Conservation (phyloP, 2,888 invertebrate genomes). For the Trichogramma dendrolimi region DNA sequence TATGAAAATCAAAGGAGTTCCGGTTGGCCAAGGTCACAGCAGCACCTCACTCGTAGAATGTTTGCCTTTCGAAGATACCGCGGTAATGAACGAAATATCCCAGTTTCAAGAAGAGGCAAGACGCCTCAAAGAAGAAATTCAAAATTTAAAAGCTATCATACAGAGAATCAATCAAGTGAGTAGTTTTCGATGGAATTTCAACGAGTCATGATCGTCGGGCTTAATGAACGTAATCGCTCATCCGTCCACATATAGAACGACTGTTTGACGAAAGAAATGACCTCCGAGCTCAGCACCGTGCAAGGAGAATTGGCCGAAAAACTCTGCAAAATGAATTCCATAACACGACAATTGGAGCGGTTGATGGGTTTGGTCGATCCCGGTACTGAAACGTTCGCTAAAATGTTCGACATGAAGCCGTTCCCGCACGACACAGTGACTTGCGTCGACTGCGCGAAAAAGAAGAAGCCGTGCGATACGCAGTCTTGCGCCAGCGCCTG, state of each 20-base stretch:
- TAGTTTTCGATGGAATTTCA: no score
- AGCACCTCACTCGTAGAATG: conserved; percentile 17
- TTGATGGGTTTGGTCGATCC: conserved; percentile 53
- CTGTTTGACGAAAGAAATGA: conserved; percentile 54
- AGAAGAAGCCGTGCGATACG: neutral
- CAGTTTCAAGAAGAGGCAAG: conserved; percentile 1
- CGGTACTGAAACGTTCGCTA: conserved; percentile 41
- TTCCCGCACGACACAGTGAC: conserved; percentile 30
- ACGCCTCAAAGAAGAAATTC: conserved; percentile 4
- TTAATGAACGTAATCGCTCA: neutral
- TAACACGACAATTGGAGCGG: conserved; percentile 59
- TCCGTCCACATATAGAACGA: conserved; percentile 55
- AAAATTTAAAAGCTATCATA: conserved; percentile 1
- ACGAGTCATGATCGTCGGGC: no score
- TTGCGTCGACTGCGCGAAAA: neutral
- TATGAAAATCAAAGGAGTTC: conserved; percentile 3
- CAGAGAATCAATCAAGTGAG: neutral
- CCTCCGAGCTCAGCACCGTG: no score
- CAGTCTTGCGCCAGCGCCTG: neutral
- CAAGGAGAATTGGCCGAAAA: conserved; percentile 44
- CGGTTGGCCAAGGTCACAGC: neutral
- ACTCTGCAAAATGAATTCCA: conserved; percentile 60
- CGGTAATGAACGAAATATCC: conserved; percentile 7
- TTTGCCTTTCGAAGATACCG: conserved; percentile 14
- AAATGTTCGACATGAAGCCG: conserved; percentile 39